These are phyloP conservation scores for Simalia tracyae DNA, from an alignment of 2,797 vertebrate species.

Conservation along the genomic window DNA sequence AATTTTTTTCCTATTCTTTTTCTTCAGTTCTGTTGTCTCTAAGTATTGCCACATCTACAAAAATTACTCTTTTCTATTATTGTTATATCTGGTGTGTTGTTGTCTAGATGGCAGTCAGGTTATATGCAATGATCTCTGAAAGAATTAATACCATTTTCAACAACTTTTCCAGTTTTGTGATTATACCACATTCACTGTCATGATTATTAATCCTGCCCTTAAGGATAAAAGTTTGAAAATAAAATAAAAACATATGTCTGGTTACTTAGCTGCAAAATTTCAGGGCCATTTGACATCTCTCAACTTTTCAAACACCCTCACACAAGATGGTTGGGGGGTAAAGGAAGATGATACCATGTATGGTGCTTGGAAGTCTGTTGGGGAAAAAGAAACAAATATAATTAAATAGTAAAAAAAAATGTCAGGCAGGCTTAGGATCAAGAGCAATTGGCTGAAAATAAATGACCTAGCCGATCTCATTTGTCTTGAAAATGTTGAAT, in stretches of 20 bases:
- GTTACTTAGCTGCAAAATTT: background rate
- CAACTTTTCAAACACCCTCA: background rate
- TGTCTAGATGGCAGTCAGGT: background rate
- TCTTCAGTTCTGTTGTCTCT: background rate
- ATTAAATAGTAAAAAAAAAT: background rate
- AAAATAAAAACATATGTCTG: background rate
- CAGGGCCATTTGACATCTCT: background rate
- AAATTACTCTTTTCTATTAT: background rate
- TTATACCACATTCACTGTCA: background rate
- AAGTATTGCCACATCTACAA: background rate
- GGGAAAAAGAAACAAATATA: background rate
- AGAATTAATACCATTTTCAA: background rate
- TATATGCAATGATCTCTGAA: background rate
- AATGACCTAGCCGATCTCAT: background rate
- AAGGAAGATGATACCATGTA: background rate
- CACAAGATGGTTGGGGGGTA: background rate
- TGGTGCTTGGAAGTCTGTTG: background rate
- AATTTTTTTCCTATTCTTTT: background rate
- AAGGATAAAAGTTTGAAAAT: background rate
- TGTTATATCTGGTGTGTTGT: background rate
- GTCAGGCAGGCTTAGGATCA: too few species aligned
- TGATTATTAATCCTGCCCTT: background rate
- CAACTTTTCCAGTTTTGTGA: background rate
- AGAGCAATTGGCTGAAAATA: background rate
- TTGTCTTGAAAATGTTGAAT: background rate